Conservation (phyloP, 2,888 invertebrate species). For the Drosophila seclusa region DNA sequence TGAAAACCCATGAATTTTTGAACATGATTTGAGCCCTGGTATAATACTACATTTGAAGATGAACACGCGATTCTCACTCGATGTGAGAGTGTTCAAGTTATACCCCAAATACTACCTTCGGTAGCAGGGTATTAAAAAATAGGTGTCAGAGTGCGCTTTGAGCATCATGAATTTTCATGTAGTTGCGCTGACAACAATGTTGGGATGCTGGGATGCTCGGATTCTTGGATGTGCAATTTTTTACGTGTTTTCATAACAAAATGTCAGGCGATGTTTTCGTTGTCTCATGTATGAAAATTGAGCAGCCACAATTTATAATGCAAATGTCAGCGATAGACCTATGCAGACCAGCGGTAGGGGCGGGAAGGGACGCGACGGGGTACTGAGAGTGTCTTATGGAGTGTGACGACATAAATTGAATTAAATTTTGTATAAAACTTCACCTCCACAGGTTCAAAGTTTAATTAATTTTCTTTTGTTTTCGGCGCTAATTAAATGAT, state of each 20-base stretch:
- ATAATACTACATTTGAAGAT: background rate
- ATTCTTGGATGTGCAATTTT: conserved; percentile 74
- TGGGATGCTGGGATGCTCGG: conserved; percentile 16
- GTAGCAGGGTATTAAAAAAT: conserved; percentile 8
- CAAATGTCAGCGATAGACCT: conserved; percentile 64
- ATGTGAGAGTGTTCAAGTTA: background rate
- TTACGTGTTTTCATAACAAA: conserved; percentile 79
- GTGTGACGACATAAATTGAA: conserved; percentile 72
- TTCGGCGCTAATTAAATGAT: conserved; percentile 76
- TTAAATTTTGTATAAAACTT: conserved; percentile 71
- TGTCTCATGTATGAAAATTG: conserved; percentile 68
- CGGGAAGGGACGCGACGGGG: background rate
- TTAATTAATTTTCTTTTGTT: conserved; percentile 79
- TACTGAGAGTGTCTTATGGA: conserved; percentile 6
- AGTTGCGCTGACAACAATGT: conserved; percentile 70
- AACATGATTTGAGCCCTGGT: too few species aligned
- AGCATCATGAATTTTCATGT: conserved; percentile 77
- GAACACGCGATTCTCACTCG: background rate
- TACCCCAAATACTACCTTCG: background rate
- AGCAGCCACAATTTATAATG: conserved; percentile 76
- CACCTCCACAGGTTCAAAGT: conserved; percentile 68
- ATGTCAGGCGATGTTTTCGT: conserved; percentile 56
- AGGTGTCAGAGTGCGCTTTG: conserved; percentile 64
- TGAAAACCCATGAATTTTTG: background rate
- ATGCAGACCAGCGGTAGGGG: background rate